A percentile compares a stretch with the other conserved stretches of the same genome.
Evolutionary conservation across 2,888 invertebrate species (phyloP).

Genomic region (Sarcophaga carnaria): DNA sequence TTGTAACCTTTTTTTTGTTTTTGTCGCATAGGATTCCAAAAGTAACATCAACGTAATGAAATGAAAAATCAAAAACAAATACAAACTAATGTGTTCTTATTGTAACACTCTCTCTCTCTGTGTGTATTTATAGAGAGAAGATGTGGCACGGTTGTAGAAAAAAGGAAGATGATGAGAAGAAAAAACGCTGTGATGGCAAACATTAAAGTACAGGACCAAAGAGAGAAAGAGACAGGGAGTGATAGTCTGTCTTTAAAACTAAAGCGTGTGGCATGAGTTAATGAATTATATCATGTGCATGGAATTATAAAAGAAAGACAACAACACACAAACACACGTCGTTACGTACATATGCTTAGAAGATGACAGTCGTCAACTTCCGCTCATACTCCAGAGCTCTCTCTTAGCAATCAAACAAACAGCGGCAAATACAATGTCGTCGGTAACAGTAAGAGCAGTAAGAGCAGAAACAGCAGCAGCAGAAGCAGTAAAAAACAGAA

Average conservation of each 20-base stretch:
- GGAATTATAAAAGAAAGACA: conserved; percentile 60
- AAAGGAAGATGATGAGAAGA: neutral
- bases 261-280: conserved; percentile 61
- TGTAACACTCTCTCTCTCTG: conserved; percentile 9
- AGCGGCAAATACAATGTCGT: too few relatives aligned
- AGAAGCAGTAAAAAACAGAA: neutral
- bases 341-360: neutral
- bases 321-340: neutral
- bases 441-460: too few relatives aligned
- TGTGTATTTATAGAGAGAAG: conserved; percentile 21
- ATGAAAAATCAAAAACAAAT: conserved; percentile 69
- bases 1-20: too few relatives aligned
- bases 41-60: conserved; percentile 62
- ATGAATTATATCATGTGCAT: conserved; percentile 68
- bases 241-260: neutral
- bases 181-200: conserved; percentile 5
- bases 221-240: neutral
- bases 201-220: neutral
- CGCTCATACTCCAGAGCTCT: too few relatives aligned
- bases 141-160: conserved; percentile 17
- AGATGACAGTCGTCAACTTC: neutral
- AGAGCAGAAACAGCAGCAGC: too few relatives aligned
- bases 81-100: conserved; percentile 62
- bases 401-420: too few relatives aligned
- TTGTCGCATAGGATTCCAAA: neutral